phyloP scores from a whole-genome alignment of 2,888 invertebrate species.

The Pantelozetes paolii region DNA sequence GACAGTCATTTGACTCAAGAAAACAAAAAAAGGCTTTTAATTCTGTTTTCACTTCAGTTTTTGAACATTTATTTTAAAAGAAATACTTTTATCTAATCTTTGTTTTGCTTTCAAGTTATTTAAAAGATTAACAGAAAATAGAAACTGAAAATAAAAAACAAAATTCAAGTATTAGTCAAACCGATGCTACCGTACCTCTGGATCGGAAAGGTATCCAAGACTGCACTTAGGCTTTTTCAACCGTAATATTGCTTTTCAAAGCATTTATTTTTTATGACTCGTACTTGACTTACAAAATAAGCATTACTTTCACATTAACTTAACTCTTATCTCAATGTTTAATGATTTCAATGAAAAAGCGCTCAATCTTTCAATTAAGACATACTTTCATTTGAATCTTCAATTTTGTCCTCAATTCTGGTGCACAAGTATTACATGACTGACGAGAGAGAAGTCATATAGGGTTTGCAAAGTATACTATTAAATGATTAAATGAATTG shows the following conservation, averaged over 20 bases:
- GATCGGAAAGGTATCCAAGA: neutral
- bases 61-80: no score
- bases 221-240: neutral
- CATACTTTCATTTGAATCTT: neutral
- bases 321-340: slow-evolving; percentile 22
- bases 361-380: slow-evolving; percentile 10
- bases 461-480: neutral
- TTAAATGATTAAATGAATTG: neutral
- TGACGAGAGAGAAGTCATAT: neutral
- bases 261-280: slow-evolving; percentile 4
- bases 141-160: neutral
- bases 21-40: no score
- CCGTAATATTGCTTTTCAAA: neutral
- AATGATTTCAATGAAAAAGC: slow-evolving; percentile 16
- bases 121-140: neutral
- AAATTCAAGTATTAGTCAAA: neutral
- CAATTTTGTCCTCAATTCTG: neutral
- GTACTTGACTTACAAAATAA: slow-evolving; percentile 19
- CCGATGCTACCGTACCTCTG: neutral
- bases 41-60: neutral
- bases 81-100: no score
- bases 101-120: neutral
- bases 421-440: neutral
- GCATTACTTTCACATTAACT: slow-evolving; percentile 22
- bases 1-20: neutral